phyloP scores from a whole-genome alignment of 1,140 invertebrate genomes.

The Heliothis virescens region DNA sequence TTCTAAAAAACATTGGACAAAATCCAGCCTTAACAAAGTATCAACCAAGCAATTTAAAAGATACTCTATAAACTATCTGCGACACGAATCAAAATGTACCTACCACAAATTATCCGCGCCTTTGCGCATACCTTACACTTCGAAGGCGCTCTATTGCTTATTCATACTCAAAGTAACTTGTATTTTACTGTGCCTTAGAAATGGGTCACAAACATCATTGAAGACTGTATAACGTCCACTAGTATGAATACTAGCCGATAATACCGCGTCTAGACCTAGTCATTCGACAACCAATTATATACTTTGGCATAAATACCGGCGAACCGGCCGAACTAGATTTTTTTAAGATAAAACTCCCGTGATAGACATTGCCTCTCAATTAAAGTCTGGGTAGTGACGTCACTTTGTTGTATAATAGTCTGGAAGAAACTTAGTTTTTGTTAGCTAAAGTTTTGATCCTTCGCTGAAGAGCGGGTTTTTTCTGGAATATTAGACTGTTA shows the following conservation, averaged over 20 bases:
- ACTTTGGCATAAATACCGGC: conserved; percentile 35
- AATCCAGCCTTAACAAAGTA: too few relatives aligned
- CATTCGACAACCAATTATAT: conserved; percentile 38
- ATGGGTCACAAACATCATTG: conserved; percentile 36
- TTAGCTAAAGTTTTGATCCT: neutral
- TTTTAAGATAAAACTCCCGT: conserved; percentile 24
- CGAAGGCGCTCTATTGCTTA: neutral
- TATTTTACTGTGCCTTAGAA: conserved; percentile 22
- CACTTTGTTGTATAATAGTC: conserved; percentile 10
- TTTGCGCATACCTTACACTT: neutral
- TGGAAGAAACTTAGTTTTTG: neutral
- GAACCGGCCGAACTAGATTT: neutral
- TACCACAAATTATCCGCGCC: neutral
- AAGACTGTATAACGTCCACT: neutral
- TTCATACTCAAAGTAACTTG: neutral
- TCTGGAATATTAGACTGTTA: neutral
- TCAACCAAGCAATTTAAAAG: too few relatives aligned
- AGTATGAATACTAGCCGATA: conserved; percentile 10
- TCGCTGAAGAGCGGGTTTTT: neutral
- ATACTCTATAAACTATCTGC: neutral
- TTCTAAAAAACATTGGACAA: too few relatives aligned
- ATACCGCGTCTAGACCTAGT: conserved; percentile 33
- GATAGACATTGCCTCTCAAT: conserved; percentile 29
- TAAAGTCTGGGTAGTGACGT: conserved; percentile 20
- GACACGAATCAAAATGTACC: conserved; percentile 1